Evolutionary conservation across 2,888 invertebrate species (phyloP), one percentile per base, ranked within the genome.

Genomic region (Leptogaster cylindrica): DNA sequence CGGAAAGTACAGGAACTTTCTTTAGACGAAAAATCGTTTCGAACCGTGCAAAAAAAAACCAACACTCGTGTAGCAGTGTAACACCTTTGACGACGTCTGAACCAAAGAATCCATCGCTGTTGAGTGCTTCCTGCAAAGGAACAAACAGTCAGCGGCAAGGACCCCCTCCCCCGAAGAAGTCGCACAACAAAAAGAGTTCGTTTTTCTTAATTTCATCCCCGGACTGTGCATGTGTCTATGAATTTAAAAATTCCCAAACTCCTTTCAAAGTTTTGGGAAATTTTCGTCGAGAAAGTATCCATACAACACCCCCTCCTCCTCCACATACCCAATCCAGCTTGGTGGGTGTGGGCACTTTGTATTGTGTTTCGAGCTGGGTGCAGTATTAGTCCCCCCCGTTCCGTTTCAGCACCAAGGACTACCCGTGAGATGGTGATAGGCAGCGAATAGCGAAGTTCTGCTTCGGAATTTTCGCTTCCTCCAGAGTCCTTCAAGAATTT

Each of bases 71-170:
- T n/a, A n/a, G n/a, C n/a, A n/a, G n/a, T 61, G 61, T 61, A 61
- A 41, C 61, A 61, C 61, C 61, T 61, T 61, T 61, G 61, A 61
- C 61, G 61, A 61, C 61, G 61, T 41, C 44, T 61, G 44, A 61
- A 61, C 39, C 36, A 58, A 52, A 58, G 61, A 61, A 61, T 61
- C 61, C 61, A 61, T 61, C 61, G 61, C 61, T 44, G 41, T 28
- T 27, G 39, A 41, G 44, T 16, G 61, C 61, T 14, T 23, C 10
- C 61, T 27, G 28, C 28, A 61, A 61, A 61, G 27, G 44, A 61
- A 61, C 41, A 44, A 61, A 44, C 61, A 44, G 5, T 12, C 48
- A 48, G 28, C 23, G 12, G 61, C 61, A 41, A 61, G 61, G 61
- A 61, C 44, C 7, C 51, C 16, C 28, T 41, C 44, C 20, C 20